These are phyloP conservation scores for Microplitis deprimator DNA, from an alignment of 2,888 invertebrate genomes.

Conservation along the genomic window DNA sequence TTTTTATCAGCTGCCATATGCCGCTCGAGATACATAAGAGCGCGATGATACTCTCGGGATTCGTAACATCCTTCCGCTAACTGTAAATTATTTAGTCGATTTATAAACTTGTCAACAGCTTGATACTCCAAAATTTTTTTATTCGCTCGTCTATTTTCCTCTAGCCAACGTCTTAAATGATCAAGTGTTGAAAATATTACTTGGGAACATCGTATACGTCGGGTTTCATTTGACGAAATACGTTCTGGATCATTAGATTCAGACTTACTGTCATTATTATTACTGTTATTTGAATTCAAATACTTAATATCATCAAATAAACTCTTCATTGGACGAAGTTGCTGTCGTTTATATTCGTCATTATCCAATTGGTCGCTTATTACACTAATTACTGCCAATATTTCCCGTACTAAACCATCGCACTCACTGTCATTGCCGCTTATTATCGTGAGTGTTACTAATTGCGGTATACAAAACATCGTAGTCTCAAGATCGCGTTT, in stretches of 20 bases:
- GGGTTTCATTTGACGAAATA: conserved; percentile 66
- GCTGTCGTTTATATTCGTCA: conserved; percentile 60
- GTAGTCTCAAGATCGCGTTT: conserved; percentile 81
- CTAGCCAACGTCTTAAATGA: conserved; percentile 83
- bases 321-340: conserved; percentile 51
- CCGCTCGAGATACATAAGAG: conserved; percentile 82
- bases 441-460: conserved; percentile 73
- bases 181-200: conserved; percentile 81
- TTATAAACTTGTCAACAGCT: conserved; percentile 63
- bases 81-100: conserved; percentile 76
- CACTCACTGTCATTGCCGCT: conserved; percentile 69
- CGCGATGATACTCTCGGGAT: conserved; percentile 83
- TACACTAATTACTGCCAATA: conserved; percentile 73
- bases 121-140: conserved; percentile 55
- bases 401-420: conserved; percentile 74
- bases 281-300: neutral
- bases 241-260: conserved; percentile 28
- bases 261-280: neutral
- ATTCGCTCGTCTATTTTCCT: conserved; percentile 63
- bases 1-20: conserved; percentile 73
- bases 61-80: conserved; percentile 83
- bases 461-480: conserved; percentile 83
- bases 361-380: conserved; percentile 58
- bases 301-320: neutral
- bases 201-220: conserved; percentile 66